These are phyloP conservation scores for Andrena hattorfiana DNA, from an alignment of 2,888 invertebrate species.

Conservation along the genomic window DNA sequence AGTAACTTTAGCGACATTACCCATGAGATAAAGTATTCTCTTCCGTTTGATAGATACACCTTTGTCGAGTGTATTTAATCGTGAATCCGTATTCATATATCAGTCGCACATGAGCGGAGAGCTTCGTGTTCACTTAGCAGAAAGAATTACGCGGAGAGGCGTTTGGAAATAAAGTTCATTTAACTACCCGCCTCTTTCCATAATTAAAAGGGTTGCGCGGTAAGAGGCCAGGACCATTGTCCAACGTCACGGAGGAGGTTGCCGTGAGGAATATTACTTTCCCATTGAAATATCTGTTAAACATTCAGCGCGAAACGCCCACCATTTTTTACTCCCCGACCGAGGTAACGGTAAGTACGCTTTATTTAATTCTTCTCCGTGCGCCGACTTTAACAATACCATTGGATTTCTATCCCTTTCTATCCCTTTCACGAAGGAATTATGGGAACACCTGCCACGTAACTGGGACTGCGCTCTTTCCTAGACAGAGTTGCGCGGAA, in stretches of 20 bases:
- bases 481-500: neutral
- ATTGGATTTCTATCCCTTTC: slow-evolving; percentile 71
- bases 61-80: neutral
- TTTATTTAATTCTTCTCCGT: slow-evolving; percentile 70
- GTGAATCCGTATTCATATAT: slow-evolving; percentile 20
- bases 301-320: slow-evolving; percentile 64
- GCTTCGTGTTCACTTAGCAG: slow-evolving; percentile 14
- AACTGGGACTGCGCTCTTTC: neutral
- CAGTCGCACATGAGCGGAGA: slow-evolving; percentile 17
- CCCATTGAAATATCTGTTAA: slow-evolving; percentile 71
- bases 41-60: neutral
- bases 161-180: slow-evolving; percentile 51
- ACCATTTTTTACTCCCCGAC: slow-evolving; percentile 48
- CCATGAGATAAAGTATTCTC: neutral
- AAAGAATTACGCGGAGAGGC: slow-evolving; percentile 39
- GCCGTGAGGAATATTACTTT: slow-evolving; percentile 67
- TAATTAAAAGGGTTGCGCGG: slow-evolving; percentile 62
- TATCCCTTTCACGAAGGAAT: slow-evolving; percentile 66
- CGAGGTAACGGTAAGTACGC: slow-evolving; percentile 43
- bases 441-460: slow-evolving; percentile 56
- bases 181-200: slow-evolving; percentile 42
- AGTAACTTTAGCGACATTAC: neutral
- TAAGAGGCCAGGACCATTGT: slow-evolving; percentile 53
- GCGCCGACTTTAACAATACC: slow-evolving; percentile 59
- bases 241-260: slow-evolving; percentile 49